phyloP scores from a whole-genome alignment of 2,113 vertebrate species.

The Holacanthus passer region DNA sequence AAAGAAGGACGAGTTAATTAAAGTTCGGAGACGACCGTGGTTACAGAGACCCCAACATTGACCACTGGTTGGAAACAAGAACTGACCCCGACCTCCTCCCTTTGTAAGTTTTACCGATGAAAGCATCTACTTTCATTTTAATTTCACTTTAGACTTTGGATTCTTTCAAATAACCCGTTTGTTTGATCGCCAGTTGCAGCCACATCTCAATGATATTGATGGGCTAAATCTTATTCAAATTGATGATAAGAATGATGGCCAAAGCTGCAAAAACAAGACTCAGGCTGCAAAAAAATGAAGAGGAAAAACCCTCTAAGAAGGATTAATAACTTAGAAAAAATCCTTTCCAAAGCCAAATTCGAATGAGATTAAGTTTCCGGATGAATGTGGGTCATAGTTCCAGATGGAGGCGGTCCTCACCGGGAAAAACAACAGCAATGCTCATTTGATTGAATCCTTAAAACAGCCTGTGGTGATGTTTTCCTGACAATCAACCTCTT shows the following conservation, averaged over 20 bases:
- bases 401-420: conserved; percentile 21
- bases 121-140: background rate
- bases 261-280: background rate
- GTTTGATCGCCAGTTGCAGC: too few relatives aligned
- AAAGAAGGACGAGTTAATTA: background rate
- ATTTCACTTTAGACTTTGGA: background rate
- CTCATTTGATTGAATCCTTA: background rate
- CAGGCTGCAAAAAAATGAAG: background rate
- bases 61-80: background rate
- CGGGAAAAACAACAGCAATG: background rate
- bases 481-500: background rate
- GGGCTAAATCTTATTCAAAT: too few relatives aligned
- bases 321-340: background rate
- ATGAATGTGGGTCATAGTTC: conserved; percentile 24
- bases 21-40: background rate
- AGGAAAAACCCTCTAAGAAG: background rate
- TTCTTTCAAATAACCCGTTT: background rate
- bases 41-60: background rate
- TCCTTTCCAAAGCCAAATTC: background rate
- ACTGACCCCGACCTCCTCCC: background rate
- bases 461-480: conserved; percentile 2
- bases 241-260: background rate
- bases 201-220: background rate
- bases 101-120: background rate
- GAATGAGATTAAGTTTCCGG: background rate